phyloP scores from a whole-genome alignment of 2,797 vertebrate species.

The Schizothorax lantsangensis region DNA sequence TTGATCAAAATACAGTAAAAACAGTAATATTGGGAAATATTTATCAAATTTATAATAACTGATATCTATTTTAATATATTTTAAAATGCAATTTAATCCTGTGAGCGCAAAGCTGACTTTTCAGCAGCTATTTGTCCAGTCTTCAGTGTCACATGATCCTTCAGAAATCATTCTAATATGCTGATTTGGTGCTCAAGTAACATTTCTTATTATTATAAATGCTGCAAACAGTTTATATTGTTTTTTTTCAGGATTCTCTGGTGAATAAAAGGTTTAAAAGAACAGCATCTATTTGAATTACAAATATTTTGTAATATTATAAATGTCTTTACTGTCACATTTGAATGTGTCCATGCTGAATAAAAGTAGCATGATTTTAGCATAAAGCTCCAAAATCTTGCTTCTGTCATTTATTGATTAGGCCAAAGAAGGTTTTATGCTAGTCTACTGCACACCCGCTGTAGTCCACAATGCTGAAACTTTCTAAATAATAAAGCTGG shows the following conservation, averaged over 20 bases:
- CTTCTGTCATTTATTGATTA: too few species aligned
- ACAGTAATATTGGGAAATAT: background rate
- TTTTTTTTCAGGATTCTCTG: too few species aligned
- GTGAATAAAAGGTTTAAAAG: too few species aligned
- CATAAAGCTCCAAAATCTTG: background rate
- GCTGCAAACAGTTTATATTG: too few species aligned
- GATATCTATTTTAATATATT: background rate
- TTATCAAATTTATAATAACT: background rate
- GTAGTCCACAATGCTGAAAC: background rate
- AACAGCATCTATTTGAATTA: too few species aligned
- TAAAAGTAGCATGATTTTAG: background rate
- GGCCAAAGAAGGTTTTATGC: too few species aligned
- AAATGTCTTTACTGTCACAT: background rate
- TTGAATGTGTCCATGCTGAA: too few species aligned
- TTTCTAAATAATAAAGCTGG: background rate
- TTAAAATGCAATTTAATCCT: background rate
- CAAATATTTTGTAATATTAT: background rate
- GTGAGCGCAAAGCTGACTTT: background rate
- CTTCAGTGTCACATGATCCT: background rate
- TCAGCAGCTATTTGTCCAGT: background rate
- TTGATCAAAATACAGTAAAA: background rate
- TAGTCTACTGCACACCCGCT: too few species aligned
- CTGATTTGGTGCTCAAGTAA: background rate
- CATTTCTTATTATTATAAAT: too few species aligned
- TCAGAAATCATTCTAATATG: background rate